Evolutionary conservation across 2,888 invertebrate species (phyloP), one percentile per base, ranked within the genome.

Genomic region (Eristalis tenax): DNA sequence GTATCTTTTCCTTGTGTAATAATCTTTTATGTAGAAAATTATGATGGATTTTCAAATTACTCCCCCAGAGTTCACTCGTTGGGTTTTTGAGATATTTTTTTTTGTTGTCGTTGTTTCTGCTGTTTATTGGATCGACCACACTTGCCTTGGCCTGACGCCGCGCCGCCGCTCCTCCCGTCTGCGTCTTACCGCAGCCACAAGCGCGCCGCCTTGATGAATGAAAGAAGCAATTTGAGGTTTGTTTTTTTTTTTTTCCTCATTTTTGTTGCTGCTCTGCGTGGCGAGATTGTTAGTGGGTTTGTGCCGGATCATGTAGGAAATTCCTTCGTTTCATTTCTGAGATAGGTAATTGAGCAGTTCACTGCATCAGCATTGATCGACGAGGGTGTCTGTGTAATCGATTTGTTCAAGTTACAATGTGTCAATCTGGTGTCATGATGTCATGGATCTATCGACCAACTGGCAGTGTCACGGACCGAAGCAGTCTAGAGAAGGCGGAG

Each of bases 21-120:
- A 87, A 87, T 87, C 83, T 87, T 83, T 87, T 87, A 83, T 83
- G 76, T 83, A 80, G 83, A 87, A 87, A 87, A 87, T 87, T 87
- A 87, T 87, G 83, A 87, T 87, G 83, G 87, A 87, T 87, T 83
- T 87, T 83, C 79, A 87, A 87, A 83, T 87, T 83, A 83, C 83
- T 87, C 79, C 79, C 87, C 76, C 79, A 68, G 75, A 83, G 83
- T 74, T 78, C 23, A 4, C 11, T 38, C 43, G 11, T 57, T 40
- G 61, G 64, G 43, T 50, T 35, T 70, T 57, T 64, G 32, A 32
- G 32, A 32, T 70, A 43, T 38, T 63, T 38, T 59, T 10, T 75
- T 75, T 35, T 63, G 70, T 71, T 70, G 61, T 10, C 22, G 28
- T 63, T 63, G 6, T 61, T 59, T 59, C 18, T 59, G n/a, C 6